Evolutionary conservation across 1,140 invertebrate genomes (phyloP), one percentile per base, ranked within the genome.

Genomic region (Bathynomus jamesi): DNA sequence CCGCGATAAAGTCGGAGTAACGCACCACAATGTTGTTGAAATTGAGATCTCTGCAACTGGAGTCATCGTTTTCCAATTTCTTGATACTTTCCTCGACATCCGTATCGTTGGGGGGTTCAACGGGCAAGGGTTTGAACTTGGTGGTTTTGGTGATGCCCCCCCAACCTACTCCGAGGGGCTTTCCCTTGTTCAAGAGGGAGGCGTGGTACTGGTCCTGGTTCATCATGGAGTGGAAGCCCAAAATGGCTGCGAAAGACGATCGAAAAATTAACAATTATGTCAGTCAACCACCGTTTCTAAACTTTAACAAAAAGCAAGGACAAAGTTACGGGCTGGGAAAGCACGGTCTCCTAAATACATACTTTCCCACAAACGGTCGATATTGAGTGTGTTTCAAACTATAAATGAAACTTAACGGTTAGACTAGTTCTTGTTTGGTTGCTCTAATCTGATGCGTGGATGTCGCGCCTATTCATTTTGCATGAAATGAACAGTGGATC

Each of bases 161-260:
- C 92, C 91, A 94, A 70, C 91, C 91, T 70, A 94, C 83, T 63
- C 91, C 80, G n/a, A 77, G 31, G n/a, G 91, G 91, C 81, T 94
- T 91, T 24, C 91, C 91, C 83, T 94, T 95, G 84, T 95, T 95
- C 70, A 94, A 82, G 65, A 96, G 83, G 53, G 96, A 97, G 66
- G 96, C 95, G 84, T 99, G 95, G 83, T 98, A 99, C 83, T 99
- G 97, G 82, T 98, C 95, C 86, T 99, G 97, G 84, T 98, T 99
- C 89, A 99, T 93, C 93, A 99, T 98, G 65, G 96, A 98, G 84
- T 99, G 96, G 86, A 99, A 97, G 79, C 97, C 97, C 74, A 99
- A 87, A 83, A 98, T 97, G 85, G 95, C 96, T 95, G 83, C 28
- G 86, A 83, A 78, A 77, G 78, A 53, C n/a, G n/a, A n/a, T n/a